These are phyloP conservation scores for Cardinalis cardinalis DNA, from an alignment of 2,113 vertebrate genomes.

Conservation along the genomic window DNA sequence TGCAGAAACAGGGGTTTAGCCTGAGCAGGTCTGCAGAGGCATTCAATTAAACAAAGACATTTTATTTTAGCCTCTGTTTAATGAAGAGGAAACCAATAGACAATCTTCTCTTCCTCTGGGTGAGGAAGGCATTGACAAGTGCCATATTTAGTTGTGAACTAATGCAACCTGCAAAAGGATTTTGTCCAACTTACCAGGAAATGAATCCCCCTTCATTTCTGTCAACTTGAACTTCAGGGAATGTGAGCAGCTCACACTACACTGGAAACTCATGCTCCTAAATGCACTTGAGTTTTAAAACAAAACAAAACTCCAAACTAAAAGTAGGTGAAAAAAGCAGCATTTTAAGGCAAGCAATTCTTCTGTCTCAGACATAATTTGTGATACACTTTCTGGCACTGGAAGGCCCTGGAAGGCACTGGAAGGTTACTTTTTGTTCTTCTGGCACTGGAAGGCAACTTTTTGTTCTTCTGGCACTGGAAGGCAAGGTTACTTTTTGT, in stretches of 20 bases:
- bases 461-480: background rate
- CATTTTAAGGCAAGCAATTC: background rate
- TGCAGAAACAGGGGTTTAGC: constrained; percentile 18
- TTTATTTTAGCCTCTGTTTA: constrained; percentile 43
- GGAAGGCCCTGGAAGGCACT: no score
- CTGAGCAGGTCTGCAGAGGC: background rate
- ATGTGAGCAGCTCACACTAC: background rate
- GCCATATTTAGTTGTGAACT: constrained; percentile 36
- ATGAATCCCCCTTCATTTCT: background rate
- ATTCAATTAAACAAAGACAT: constrained; percentile 10
- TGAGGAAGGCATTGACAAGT: background rate
- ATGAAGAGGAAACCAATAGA: constrained; percentile 44
- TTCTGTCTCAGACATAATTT: background rate
- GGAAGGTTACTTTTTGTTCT: background rate
- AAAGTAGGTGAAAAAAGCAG: background rate
- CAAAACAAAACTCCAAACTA: background rate
- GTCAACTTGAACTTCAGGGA: background rate
- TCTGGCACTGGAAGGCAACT: background rate
- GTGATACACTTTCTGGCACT: background rate
- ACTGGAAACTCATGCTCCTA: background rate
- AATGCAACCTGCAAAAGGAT: background rate
- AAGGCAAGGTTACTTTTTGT: background rate
- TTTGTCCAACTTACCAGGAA: background rate
- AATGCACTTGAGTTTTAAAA: background rate
- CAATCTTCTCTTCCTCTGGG: constrained; percentile 5